Percentiles rank a stretch among this genome's conserved stretches.
Conservation (phyloP, 1,140 invertebrate species). For the Aphidius ervi region DNA sequence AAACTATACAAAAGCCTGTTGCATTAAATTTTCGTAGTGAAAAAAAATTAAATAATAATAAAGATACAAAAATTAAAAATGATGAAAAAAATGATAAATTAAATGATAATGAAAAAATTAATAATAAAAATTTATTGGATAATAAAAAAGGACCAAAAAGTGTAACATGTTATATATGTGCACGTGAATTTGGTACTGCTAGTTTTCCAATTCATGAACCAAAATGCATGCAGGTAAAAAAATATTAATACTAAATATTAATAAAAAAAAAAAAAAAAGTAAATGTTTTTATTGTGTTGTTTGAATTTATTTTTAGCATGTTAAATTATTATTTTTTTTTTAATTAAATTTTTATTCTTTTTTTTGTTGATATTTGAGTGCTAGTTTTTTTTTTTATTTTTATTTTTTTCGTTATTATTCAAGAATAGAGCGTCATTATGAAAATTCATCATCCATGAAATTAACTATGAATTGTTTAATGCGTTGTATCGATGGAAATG, state of each 20-base stretch:
- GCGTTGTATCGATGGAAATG: slow-evolving; percentile 12
- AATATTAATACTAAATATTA: background rate
- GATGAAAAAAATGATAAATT: slow-evolving; percentile 14
- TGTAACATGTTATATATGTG: slow-evolving; percentile 71
- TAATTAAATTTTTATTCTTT: background rate
- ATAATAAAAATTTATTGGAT: background rate
- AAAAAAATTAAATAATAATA: slow-evolving; percentile 29
- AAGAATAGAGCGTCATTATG: too few relatives aligned
- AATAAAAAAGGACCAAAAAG: slow-evolving; percentile 47
- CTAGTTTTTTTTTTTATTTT: too few relatives aligned
- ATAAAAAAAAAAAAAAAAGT: background rate
- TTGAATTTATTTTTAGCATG: background rate
- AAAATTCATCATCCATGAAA: background rate
- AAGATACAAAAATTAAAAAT: slow-evolving; percentile 18
- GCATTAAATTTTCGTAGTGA: slow-evolving; percentile 53
- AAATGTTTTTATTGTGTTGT: background rate
- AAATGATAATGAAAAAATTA: background rate
- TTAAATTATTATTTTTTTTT: background rate
- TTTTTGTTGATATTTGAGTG: background rate
- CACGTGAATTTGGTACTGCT: slow-evolving; percentile 72
- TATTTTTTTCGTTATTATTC: too few relatives aligned
- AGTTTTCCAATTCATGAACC: slow-evolving; percentile 76
- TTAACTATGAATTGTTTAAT: slow-evolving; percentile 2
- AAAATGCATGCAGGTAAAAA: slow-evolving; percentile 69
- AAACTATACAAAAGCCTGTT: slow-evolving; percentile 54